Evolutionary conservation across 2,113 vertebrate genomes (phyloP), one percentile per base, ranked within the genome.

Genomic region (Cyanoramphus novaezelandiae): DNA sequence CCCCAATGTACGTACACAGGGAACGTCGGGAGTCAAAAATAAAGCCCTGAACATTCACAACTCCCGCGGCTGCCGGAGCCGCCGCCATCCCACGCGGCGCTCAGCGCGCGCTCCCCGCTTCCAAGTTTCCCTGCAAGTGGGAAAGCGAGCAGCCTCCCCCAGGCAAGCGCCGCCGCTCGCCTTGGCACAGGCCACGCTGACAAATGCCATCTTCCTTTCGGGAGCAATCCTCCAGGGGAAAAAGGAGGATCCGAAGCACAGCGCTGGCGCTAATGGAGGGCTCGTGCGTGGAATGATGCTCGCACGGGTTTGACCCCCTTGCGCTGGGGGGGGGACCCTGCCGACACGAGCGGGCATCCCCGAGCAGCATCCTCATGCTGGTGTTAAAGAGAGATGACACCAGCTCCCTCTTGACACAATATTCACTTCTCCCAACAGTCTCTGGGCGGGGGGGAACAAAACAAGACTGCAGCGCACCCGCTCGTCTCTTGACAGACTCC

Each of bases 11-110:
- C 80, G 23, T 33, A 94, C 85, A 88, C 88, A 67, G 91, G 86
- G 65, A 96, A 23, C 1, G 14, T 74, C 7, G 3, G 85, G 85
- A 96, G 93, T 88, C 83, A 96, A 95, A 97, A 96, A 97, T 95
- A 96, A 96, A 95, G 88, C 95, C 68, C 88, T 10, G 95, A 95
- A 94, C 86, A 92, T 93, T 96, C 95, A 93, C 95, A 97, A 46
- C 90, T 96, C 93, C 91, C 46, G 93, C 70, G 77, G 88, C 93
- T 94, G 80, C 90, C 77, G 1, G 77, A 86, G 88, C 95, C 5
- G n/a, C 88, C 23, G 50, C 86, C 95, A 88, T 81, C 93, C 95
- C 93, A 96, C 93, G 70, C 90, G 23, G 90, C 25, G 27, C 93
- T 70, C 28, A 17, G 53, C 5, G 46, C 65, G 49, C 90, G 69